Evolutionary conservation across 1,140 invertebrate species (phyloP).

Genomic region (Drosophila ogumai): DNA sequence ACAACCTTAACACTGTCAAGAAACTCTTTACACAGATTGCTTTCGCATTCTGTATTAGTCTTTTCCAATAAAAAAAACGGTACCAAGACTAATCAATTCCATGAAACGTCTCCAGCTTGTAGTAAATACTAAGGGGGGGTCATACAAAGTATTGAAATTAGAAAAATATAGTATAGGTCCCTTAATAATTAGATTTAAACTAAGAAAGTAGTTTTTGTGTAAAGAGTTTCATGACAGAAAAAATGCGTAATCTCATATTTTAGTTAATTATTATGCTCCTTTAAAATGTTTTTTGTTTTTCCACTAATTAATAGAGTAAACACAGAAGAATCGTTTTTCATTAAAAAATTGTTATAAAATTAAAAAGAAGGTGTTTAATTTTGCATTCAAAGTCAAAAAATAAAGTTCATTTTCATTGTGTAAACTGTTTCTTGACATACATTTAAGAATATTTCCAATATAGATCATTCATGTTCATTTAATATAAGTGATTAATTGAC

Average conservation of each 20-base stretch:
- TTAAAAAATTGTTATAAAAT: neutral
- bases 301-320: neutral
- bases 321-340: neutral
- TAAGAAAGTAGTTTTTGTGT: neutral
- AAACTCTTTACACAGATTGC: constrained; percentile 1
- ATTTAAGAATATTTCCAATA: too few species aligned
- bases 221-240: neutral
- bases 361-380: neutral
- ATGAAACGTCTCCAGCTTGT: too few species aligned
- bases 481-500: too few species aligned
- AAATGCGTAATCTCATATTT: neutral
- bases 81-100: too few species aligned
- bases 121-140: too few species aligned
- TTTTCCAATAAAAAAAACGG: neutral
- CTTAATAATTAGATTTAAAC: neutral
- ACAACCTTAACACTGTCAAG: constrained; percentile 4
- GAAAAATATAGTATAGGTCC: too few species aligned
- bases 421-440: neutral
- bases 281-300: neutral
- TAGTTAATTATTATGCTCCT: neutral
- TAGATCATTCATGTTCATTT: too few species aligned
- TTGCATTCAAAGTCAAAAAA: neutral
- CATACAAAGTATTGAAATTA: too few species aligned
- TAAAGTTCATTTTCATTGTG: neutral
- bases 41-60: neutral